Base-by-base conservation (phyloP, 2,888 invertebrate species). In the Cheilosia vernalis region DNA sequence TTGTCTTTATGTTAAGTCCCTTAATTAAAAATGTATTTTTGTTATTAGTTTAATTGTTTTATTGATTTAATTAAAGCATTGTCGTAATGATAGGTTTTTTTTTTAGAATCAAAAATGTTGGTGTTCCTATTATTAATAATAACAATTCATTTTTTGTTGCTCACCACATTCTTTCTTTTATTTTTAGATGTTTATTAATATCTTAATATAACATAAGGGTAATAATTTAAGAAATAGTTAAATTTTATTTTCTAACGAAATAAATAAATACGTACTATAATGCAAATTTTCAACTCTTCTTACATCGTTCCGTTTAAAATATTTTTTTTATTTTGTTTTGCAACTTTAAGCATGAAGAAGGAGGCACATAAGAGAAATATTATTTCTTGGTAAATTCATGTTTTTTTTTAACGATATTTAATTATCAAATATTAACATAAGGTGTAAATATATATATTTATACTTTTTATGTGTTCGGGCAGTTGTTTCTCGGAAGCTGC, bases 61-160 rank as follows among this genome's bases (percentile, higher is more conserved):
- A 85, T 77, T 77, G 85, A 77, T 81, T 81, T 85, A 72, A 67
- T 85, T 85, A 85, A 85, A 85, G 85, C 85, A 85, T 85, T 76
- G 53, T 81, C 61, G 64, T 80, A 81, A 81, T 80, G 74, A 84
- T 84, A 84, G 79, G 55, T 83, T 73, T 73, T 76, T 72, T 7
- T 21, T 76, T 72, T 66, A 40, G 60, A 79, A 76, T 64, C 53
- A 79, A 74, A 55, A 74, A 53, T 84, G 69, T 79, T 79, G 83
- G 74, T 84, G 84, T 73, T 53, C 5, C 40, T 40, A 47, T 63
- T 63, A 21, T 61, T 58, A 51, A 27, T 58, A 63, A 44, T 67
- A 51, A 51, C 58, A 63, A 44, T 67, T 37, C 24, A 51, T 27
- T 77, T 27, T 33, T 53, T 73, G n/a, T 55, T 37, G 44, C 24